A percentile compares a stretch with the other conserved stretches of the same genome.
Evolutionary conservation across 2,113 vertebrate species (phyloP).

Genomic region (Gallinago undulata): DNA sequence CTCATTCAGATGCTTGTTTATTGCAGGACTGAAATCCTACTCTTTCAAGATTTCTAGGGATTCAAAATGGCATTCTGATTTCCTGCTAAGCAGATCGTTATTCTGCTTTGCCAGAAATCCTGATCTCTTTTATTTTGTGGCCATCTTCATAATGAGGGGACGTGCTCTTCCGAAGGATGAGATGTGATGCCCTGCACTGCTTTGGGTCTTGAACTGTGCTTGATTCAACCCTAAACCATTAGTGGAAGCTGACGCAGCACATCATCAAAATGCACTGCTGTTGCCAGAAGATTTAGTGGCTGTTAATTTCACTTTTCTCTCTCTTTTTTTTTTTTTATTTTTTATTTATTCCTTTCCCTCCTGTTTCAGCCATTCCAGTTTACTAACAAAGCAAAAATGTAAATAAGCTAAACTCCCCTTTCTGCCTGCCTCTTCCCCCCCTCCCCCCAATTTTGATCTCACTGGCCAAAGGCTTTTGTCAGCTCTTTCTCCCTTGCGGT

Average conservation of each 20-base stretch:
- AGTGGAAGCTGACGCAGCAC: constrained; percentile 67
- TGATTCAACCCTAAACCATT: constrained; percentile 19
- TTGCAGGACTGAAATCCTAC: neutral
- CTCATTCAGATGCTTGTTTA: neutral
- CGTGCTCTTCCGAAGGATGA: neutral
- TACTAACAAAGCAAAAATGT: constrained; percentile 82
- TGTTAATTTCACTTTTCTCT: constrained; percentile 62
- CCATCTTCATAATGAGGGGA: constrained; percentile 3
- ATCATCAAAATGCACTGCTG: constrained; percentile 37
- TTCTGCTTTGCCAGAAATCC: constrained; percentile 29
- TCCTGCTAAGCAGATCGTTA: neutral
- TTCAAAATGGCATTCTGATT: neutral
- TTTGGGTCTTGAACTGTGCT: constrained; percentile 37
- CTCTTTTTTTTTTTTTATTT: neutral
- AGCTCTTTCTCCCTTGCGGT: constrained; percentile 67
- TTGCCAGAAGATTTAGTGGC: constrained; percentile 64
- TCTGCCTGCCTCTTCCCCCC: neutral
- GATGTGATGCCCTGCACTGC: neutral
- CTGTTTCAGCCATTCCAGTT: constrained; percentile 49
- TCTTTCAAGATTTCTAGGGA: neutral
- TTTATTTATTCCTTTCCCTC: neutral
- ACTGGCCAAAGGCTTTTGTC: constrained; percentile 68
- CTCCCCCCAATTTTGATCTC: constrained; percentile 52
- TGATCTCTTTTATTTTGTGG: neutral
- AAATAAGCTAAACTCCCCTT: constrained; percentile 66